Base-by-base conservation (phyloP, 2,797 vertebrate species). In the Pagetopsis macropterus region DNA sequence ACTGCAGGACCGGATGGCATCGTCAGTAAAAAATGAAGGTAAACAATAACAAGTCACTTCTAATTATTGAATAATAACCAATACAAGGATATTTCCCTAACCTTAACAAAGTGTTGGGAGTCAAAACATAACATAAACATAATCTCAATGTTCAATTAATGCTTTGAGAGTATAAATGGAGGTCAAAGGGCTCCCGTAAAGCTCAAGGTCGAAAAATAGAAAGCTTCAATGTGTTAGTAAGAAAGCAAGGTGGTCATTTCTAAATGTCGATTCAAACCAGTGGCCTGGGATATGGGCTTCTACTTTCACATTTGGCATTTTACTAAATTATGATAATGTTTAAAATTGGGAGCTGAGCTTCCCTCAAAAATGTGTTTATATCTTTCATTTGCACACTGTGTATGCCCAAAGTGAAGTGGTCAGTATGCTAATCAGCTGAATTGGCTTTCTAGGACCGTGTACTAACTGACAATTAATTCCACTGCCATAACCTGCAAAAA, bases 391-490 rank as follows among this genome's bases (percentile, higher is more conserved):
- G 50, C 17, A 59, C 16, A 50, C n/a, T 33, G 43, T 55, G 54
- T 14, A 14, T 49, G 13, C 14, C 37, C 17, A 27, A 11, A 62
- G 40, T 11, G 4, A 70, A 5, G 9, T 2, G n/a, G 31, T 43
- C 49, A 71, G 41, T 48, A 60, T 60, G 60, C 37, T 75, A 54
- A 71, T 71, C 23, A 54, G 14, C 23, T 72, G 5, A 54, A 10
- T 11, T 43, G 40, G 60, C 65, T 74, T 58, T 43, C 60, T 70
- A 40, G 51, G 9, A 64, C 61, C 56, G 55, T 31, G 62, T 52
- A 41, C 50, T 66, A 63, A 77, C 63, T 58, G 43, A 82, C 62
- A 81, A 87, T 84, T 86, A 76, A 75, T 75, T 55, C 55, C 48
- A 33, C 14, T n/a, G 48, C 66, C 41, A 44, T 37, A 75, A 82